A percentile compares a stretch with the other conserved stretches of the same genome.
Conservation (phyloP, 2,113 vertebrate species). For the Narcine bancroftii region DNA sequence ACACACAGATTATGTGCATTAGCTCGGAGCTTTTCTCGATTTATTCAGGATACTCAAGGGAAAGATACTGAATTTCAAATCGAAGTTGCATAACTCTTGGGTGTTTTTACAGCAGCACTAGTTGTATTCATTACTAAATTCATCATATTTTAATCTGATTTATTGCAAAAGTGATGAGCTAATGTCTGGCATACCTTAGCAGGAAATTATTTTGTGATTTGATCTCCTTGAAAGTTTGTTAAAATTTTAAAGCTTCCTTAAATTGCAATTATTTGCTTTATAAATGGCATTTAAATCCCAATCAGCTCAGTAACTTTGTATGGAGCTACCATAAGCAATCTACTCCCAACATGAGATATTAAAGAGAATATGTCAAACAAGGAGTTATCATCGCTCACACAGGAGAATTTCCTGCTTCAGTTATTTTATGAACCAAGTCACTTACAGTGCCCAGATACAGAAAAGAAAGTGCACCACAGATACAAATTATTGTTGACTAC, state of each 20-base stretch:
- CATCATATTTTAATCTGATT: background rate
- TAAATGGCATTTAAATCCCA: background rate
- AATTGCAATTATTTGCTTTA: background rate
- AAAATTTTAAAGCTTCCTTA: background rate
- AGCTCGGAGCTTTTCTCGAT: background rate
- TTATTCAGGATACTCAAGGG: background rate
- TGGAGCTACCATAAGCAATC: background rate
- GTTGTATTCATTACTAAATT: background rate
- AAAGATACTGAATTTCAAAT: background rate
- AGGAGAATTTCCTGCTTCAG: background rate
- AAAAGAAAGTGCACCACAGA: background rate
- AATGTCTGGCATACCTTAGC: background rate
- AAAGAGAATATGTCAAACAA: background rate
- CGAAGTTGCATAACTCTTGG: background rate
- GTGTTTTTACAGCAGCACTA: background rate
- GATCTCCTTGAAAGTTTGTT: background rate
- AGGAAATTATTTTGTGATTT: background rate
- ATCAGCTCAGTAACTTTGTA: conserved; percentile 8
- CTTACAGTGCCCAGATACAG: background rate
- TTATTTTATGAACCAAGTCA: background rate
- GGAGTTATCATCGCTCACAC: too few species aligned
- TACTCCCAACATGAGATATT: background rate
- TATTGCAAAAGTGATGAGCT: background rate
- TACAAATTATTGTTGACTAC: background rate
- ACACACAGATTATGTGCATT: background rate